Conservation (phyloP, 2,888 invertebrate species). For the Diaphora mendica region DNA sequence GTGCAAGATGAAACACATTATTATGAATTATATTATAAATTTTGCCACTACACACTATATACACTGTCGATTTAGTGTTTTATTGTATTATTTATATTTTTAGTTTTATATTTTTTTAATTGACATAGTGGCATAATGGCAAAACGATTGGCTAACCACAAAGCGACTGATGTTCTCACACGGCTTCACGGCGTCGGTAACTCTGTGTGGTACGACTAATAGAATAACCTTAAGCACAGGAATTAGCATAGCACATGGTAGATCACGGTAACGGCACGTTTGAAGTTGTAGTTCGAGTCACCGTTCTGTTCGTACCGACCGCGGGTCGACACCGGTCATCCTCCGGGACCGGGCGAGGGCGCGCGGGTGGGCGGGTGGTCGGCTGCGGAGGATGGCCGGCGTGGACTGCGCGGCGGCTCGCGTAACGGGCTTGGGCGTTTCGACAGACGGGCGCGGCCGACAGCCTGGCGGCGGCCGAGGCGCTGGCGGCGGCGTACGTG, state of each 20-base stretch:
- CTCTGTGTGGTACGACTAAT: conserved; percentile 48
- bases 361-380: not conserved
- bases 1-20: conserved; percentile 49
- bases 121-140: conserved; percentile 84
- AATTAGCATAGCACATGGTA: conserved; percentile 24
- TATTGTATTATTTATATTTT: conserved; percentile 53
- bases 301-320: conserved; percentile 1
- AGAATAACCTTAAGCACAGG: conserved; percentile 43
- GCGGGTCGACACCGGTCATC: conserved; percentile 21
- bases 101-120: conserved; percentile 54
- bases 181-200: conserved; percentile 59
- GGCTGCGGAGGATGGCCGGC: conserved; percentile 1
- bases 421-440: conserved; percentile 12
- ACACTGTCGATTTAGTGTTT: conserved; percentile 54
- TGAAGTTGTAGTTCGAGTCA: conserved; percentile 37
- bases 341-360: not conserved
- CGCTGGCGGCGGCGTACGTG: conserved; percentile 16
- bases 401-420: not conserved
- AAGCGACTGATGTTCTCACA: conserved; percentile 62
- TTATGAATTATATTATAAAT: conserved; percentile 46
- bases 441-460: conserved; percentile 57
- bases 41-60: conserved; percentile 53
- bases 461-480: conserved; percentile 69
- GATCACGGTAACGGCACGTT: conserved; percentile 43
- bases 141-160: conserved; percentile 66